Conservation (phyloP, 2,113 vertebrate species). For the Pelmatolapia mariae region DNA sequence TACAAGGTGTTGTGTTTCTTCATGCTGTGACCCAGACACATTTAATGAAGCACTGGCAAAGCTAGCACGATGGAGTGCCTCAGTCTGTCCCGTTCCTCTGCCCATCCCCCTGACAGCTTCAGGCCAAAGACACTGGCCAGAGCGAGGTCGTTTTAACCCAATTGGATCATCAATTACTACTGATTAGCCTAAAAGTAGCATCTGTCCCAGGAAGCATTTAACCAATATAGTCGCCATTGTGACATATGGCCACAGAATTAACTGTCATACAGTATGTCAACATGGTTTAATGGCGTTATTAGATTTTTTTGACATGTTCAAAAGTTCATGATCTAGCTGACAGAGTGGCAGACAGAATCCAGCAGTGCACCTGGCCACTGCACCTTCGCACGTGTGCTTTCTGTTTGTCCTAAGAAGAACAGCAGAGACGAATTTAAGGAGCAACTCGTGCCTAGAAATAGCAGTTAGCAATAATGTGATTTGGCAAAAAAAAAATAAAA, state of each 20-base stretch:
- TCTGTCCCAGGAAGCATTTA: constrained; percentile 77
- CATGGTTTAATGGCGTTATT: constrained; percentile 65
- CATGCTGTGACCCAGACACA: constrained; percentile 6
- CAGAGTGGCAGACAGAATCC: constrained; percentile 41
- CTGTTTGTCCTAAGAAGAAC: neutral
- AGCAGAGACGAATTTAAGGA: neutral
- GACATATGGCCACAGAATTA: constrained; percentile 68
- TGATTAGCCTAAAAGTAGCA: constrained; percentile 74
- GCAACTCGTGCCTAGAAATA: neutral
- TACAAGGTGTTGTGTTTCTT: constrained; percentile 4
- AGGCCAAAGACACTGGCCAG: constrained; percentile 58
- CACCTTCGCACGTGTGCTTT: neutral
- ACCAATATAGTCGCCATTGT: constrained; percentile 66
- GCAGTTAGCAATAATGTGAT: neutral
- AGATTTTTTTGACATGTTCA: constrained; percentile 70
- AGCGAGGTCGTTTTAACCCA: constrained; percentile 64
- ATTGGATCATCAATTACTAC: constrained; percentile 74
- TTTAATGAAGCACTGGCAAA: constrained; percentile 5
- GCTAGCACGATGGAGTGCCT: neutral
- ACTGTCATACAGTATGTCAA: constrained; percentile 61
- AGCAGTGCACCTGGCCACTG: constrained; percentile 39
- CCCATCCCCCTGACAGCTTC: constrained; percentile 31
- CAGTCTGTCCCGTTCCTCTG: neutral
- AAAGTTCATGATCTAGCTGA: constrained; percentile 57
- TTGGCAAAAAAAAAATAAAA: neutral